A percentile compares a stretch with the other conserved stretches of the same genome.
Conservation (phyloP, 2,113 vertebrate species). For the Pachyramphus minor region DNA sequence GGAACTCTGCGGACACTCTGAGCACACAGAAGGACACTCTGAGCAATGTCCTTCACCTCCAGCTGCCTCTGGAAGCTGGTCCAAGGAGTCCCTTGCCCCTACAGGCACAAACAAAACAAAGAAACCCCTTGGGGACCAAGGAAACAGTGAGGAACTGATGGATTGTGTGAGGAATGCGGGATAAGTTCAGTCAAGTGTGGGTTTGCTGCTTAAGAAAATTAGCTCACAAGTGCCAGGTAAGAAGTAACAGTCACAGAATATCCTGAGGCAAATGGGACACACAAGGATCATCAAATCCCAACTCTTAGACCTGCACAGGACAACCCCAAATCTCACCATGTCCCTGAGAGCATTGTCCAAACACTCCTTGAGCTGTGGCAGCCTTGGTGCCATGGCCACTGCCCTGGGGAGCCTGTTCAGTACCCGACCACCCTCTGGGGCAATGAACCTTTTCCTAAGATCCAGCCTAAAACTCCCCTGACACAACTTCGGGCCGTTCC, state of each 20-base stretch:
- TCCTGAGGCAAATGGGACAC: background rate
- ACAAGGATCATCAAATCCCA: background rate
- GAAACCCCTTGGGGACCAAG: no score
- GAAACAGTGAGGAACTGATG: accelerated
- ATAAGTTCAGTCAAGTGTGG: background rate
- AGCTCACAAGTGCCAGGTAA: background rate
- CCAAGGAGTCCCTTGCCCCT: background rate
- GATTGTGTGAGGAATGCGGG: accelerated
- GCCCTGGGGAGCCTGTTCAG: background rate
- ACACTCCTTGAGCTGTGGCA: no score
- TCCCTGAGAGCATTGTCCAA: background rate
- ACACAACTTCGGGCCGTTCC: background rate
- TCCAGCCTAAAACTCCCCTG: background rate
- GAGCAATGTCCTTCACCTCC: background rate
- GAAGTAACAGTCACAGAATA: background rate
- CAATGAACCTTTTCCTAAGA: background rate
- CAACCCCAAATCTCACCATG: no score
- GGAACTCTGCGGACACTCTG: no score
- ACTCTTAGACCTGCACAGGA: background rate
- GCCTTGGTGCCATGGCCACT: background rate
- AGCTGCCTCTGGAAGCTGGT: background rate
- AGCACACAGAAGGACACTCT: no score
- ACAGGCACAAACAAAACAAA: background rate
- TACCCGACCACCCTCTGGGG: background rate
- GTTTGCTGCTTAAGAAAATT: background rate